These are phyloP conservation scores for Gadus chalcogrammus DNA, from an alignment of 2,113 vertebrate genomes.

Conservation along the genomic window DNA sequence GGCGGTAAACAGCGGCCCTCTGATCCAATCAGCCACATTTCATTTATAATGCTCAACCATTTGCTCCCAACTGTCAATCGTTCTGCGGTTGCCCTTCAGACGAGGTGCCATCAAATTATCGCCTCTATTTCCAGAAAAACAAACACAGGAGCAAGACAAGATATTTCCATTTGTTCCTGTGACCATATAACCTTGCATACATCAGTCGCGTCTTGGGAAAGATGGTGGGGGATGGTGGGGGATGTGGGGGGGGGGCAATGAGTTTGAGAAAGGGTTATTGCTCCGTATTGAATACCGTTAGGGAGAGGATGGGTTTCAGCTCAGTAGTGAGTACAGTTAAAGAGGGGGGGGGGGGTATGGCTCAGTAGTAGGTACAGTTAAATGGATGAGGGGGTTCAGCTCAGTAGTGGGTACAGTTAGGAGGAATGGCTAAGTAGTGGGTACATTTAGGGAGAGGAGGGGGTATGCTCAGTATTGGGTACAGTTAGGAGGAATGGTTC, in stretches of 20 bases:
- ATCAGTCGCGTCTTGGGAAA: conserved; percentile 36
- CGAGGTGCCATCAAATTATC: conserved; percentile 50
- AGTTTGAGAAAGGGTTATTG: neutral
- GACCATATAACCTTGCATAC: conserved; percentile 40
- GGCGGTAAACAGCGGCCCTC: conserved; percentile 10
- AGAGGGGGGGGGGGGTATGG: neutral
- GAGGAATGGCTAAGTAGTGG: conserved; percentile 61
- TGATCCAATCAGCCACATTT: conserved; percentile 36
- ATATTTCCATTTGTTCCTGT: conserved; percentile 52
- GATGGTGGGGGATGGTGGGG: conserved; percentile 6
- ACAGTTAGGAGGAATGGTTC: conserved; percentile 65
- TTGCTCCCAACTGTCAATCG: conserved; percentile 33
- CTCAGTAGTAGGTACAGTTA: neutral
- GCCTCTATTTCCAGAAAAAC: conserved; percentile 67
- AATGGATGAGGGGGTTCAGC: neutral
- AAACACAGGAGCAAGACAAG: conserved; percentile 49
- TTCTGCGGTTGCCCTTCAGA: conserved; percentile 50
- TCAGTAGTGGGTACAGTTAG: conserved; percentile 22
- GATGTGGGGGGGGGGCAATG: neutral
- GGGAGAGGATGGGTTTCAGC: neutral
- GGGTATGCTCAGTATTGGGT: conserved; percentile 12
- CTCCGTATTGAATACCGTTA: neutral
- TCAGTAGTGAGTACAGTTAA: neutral
- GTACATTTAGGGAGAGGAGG: neutral
- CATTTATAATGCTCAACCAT: conserved; percentile 29